Conservation (phyloP, 2,113 vertebrate genomes). For the Neoarius graeffei region DNA sequence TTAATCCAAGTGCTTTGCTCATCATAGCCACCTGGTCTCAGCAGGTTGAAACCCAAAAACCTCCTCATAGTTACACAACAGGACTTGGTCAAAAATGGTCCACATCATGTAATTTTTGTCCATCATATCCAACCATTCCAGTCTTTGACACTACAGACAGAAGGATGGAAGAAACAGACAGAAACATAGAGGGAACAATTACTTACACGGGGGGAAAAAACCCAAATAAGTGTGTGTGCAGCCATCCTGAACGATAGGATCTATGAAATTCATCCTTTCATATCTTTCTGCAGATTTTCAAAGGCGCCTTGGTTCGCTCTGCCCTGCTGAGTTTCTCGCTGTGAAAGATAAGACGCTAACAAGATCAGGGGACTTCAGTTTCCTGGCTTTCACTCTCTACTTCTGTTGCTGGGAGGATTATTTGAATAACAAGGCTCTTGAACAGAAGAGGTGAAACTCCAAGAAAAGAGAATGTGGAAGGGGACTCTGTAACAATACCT, state of each 20-base stretch:
- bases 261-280: conserved; percentile 31
- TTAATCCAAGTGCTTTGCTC: background rate
- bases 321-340: conserved; percentile 29
- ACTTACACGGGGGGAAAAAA: conserved; percentile 36
- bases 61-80: background rate
- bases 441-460: background rate
- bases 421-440: conserved; percentile 26
- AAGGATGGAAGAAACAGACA: background rate
- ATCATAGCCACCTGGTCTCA: background rate
- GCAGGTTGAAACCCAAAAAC: background rate
- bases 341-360: conserved; percentile 39
- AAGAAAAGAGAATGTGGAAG: background rate
- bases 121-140: background rate
- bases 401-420: conserved; percentile 30
- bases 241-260: conserved; percentile 38
- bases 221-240: conserved; percentile 31
- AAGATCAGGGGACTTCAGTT: conserved; percentile 30
- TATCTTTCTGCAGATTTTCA: conserved; percentile 17
- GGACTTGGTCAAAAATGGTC: background rate
- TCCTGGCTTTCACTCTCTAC: background rate
- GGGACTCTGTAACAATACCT: background rate
- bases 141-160: background rate
- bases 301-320: conserved; percentile 23
- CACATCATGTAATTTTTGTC: background rate
- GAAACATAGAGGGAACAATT: conserved; percentile 33